Evolutionary conservation across 2,113 vertebrate species (phyloP), one percentile per base, ranked within the genome.

Genomic region (Plecturocebus donacophilus): DNA sequence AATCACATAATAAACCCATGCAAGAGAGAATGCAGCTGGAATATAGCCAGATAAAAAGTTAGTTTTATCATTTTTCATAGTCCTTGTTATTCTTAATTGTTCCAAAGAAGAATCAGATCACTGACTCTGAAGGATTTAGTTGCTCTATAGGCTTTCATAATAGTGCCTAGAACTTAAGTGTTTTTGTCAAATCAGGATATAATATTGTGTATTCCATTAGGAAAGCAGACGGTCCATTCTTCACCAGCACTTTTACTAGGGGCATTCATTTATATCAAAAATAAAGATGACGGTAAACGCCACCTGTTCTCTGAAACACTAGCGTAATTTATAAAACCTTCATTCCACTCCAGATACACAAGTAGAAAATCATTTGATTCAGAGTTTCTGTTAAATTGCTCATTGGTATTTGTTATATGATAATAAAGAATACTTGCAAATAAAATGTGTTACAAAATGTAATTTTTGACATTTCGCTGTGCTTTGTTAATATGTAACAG

Each of bases 341-440:
- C 52, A 2, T 93, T 94, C 42, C 73, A 40, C 35, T 88, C 45
- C 52, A 88, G 8, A 32, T 56, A 87, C 13, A 96, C 16, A 87
- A 56, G 32, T 86, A 83, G 87, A 92, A 95, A 92, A 58, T 73
- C 84, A 81, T 94, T 35, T 40, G 5, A 95, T 45, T 95, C 30
- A 64, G 66, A 75, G 32, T 64, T 81, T 95, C 68, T 32, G 32
- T 64, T 90, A 64, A 76, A 40, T 81, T 49, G 10, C 61, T 79
- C 23, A 38, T 61, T 75, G 23, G 38, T 66, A 12, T 76, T 92
- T 38, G 40, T 87, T 79, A 1, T 19, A 14, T 73, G 66, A 61
- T 80, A 90, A 61, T 80, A 49, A 92, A 25, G 45, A 95, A 80
- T 42, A 85, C 49, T 79, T 87, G 5, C 6, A 82, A 82, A 85